Evolutionary conservation across 92 coral and sea anemone genomes (phyloP).

Genomic region (Palythoa heliodiscus): DNA sequence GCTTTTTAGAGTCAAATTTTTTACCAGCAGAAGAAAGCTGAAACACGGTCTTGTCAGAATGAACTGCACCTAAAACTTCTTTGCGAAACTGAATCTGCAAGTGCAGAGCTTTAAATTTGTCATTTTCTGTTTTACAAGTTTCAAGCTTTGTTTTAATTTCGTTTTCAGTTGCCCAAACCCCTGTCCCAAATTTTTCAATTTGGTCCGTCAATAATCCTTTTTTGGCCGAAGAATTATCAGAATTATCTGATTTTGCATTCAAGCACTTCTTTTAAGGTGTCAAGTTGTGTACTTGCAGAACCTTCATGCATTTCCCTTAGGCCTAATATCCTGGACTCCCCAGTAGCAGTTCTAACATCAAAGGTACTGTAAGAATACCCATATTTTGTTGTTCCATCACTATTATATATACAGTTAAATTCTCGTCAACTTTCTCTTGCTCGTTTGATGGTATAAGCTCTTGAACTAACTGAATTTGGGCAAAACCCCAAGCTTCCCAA

Average conservation of each 20-base stretch:
- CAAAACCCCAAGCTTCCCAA: slow-evolving; percentile 36
- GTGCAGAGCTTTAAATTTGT: no score
- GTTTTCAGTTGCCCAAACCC: no score
- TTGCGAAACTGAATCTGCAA: no score
- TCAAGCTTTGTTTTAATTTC: no score
- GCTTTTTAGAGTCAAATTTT: no score
- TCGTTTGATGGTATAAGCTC: slow-evolving; percentile 32
- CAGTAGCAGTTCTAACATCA: slow-evolving; percentile 41
- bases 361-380: slow-evolving; percentile 31
- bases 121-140: no score
- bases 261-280: slow-evolving; percentile 35
- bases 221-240: no score
- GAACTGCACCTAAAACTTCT: no score
- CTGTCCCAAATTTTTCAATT: no score
- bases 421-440: slow-evolving; percentile 24
- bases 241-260: slow-evolving; percentile 16
- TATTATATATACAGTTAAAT: slow-evolving; percentile 31
- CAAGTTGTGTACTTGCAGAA: slow-evolving; percentile 38
- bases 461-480: slow-evolving; percentile 37
- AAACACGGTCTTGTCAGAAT: no score
- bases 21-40: no score
- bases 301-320: slow-evolving; percentile 43
- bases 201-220: no score
- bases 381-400: slow-evolving; percentile 48
- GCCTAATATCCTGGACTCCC: slow-evolving; percentile 36